Evolutionary conservation across 1,140 invertebrate genomes (phyloP), one percentile per base, ranked within the genome.

Genomic region (Helicoverpa zea): DNA sequence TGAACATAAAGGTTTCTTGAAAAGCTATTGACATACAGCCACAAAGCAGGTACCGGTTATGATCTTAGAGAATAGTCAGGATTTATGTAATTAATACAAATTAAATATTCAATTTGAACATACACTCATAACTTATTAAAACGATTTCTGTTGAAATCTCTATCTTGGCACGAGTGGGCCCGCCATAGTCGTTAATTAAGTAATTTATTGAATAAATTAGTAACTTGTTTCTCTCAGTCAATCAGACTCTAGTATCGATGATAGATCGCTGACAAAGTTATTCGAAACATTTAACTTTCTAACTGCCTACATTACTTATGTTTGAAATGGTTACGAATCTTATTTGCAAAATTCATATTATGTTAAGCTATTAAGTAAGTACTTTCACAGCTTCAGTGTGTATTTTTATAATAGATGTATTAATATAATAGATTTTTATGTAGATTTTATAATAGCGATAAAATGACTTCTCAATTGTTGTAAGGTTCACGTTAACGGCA

Each of bases 171-270:
- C 66, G 66, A 23, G 66, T 23, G 52, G 51, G 66, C 29, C 49
- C 52, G 49, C 49, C 16, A 16, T 23, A 29, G 30, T 52, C 43
- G 66, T 52, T 70, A 70, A 70, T 70, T 70, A 70, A 70, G 66
- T 70, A 52, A 70, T 70, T 52, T 11, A 70, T 70, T 51, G 49
- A 70, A 70, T 70, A 70, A 70, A 70, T 70, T 51, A 66, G 35
- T 66, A 47, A 47, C 63, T 66, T 66, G 63, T 66, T 66, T n/a
- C 35, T 66, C 35, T 11, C 63, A 18, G 63, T 66, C 63, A 47
- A 66, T 66, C 63, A 66, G n/a, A 10, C 63, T 66, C 63, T 18
- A 66, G 61, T 35, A 64, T 66, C 35, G 35, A 23, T 70, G 66
- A 70, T 70, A 70, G 23, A 70, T 70, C 52, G 18, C 66, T 52